Conservation (phyloP, 2,888 invertebrate species). For the Myopa tessellatipennis region DNA sequence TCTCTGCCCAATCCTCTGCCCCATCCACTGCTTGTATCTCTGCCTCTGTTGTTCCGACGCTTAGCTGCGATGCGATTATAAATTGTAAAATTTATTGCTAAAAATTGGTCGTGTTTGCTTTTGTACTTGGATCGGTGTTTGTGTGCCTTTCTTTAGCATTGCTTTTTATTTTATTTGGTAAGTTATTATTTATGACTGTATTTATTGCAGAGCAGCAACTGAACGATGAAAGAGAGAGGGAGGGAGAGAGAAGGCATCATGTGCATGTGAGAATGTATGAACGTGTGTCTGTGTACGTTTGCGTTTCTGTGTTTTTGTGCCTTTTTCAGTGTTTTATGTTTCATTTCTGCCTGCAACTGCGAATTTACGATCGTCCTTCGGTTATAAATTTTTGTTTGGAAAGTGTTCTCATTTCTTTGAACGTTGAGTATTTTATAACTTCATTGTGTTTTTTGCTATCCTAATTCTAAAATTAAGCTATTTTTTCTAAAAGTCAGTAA, state of each 20-base stretch:
- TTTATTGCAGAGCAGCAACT: neutral
- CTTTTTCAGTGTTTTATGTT: neutral
- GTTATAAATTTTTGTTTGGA: slow-evolving; percentile 6
- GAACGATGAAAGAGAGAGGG: neutral
- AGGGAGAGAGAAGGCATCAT: neutral
- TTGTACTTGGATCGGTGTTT: neutral
- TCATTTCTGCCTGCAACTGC: slow-evolving; percentile 1
- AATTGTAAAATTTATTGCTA: neutral
- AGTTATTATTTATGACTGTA: slow-evolving; percentile 28
- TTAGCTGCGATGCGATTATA: neutral
- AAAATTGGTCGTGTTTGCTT: neutral
- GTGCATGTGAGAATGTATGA: neutral
- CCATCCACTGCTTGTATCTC: too few relatives aligned
- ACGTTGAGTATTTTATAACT: neutral
- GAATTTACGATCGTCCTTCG: slow-evolving; percentile 14
- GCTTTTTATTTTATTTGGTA: slow-evolving; percentile 21
- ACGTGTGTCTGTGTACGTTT: neutral
- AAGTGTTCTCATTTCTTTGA: neutral
- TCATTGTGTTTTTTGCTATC: neutral
- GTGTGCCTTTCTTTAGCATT: neutral
- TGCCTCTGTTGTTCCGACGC: too few relatives aligned
- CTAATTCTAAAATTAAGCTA: too few relatives aligned
- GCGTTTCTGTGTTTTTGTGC: slow-evolving; percentile 4
- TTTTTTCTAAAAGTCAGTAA: too few relatives aligned
- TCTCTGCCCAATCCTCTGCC: too few relatives aligned